Conservation (phyloP, 2,113 vertebrate species). For the Ancistrus triradiatus region DNA sequence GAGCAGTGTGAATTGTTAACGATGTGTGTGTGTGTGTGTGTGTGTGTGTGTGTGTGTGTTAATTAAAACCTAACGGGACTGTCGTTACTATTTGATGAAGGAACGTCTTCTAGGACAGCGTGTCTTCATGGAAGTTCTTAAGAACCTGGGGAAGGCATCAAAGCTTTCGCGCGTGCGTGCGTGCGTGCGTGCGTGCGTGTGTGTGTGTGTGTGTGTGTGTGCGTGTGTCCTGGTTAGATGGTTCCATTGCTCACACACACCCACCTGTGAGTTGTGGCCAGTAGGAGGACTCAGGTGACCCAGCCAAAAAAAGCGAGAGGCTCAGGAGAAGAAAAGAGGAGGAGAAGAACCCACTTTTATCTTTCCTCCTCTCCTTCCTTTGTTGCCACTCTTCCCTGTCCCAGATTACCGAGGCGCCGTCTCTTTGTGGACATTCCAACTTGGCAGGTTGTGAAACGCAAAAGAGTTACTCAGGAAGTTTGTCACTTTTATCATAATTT, state of each 20-base stretch:
- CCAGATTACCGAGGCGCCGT: no score
- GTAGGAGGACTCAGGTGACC: slow-evolving; percentile 37
- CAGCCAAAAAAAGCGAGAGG: slow-evolving; percentile 24
- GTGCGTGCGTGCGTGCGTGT: no score
- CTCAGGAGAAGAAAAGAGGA: slow-evolving; percentile 24
- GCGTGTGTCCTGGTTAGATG: slow-evolving; percentile 18
- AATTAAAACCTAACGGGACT: slow-evolving; percentile 29
- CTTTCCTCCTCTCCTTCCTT: slow-evolving; percentile 35
- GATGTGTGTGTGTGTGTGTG: background rate
- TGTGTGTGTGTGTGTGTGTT: slow-evolving; percentile 9
- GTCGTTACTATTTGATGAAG: slow-evolving; percentile 25
- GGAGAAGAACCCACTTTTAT: slow-evolving; percentile 32
- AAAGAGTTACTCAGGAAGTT: slow-evolving; percentile 23
- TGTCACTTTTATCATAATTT: slow-evolving; percentile 30
- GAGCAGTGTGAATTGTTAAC: slow-evolving; percentile 25
- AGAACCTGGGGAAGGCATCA: slow-evolving; percentile 32
- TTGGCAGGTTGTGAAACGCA: slow-evolving; percentile 27
- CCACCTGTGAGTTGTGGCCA: slow-evolving; percentile 39
- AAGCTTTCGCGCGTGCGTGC: slow-evolving; percentile 17
- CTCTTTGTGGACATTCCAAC: slow-evolving; percentile 44
- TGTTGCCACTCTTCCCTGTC: slow-evolving; percentile 34
- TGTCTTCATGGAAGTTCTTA: slow-evolving; percentile 14
- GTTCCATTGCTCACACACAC: slow-evolving; percentile 1
- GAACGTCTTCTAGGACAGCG: slow-evolving; percentile 22
- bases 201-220: no score